Conservation (phyloP, 2,113 vertebrate genomes). For the Charina bottae region DNA sequence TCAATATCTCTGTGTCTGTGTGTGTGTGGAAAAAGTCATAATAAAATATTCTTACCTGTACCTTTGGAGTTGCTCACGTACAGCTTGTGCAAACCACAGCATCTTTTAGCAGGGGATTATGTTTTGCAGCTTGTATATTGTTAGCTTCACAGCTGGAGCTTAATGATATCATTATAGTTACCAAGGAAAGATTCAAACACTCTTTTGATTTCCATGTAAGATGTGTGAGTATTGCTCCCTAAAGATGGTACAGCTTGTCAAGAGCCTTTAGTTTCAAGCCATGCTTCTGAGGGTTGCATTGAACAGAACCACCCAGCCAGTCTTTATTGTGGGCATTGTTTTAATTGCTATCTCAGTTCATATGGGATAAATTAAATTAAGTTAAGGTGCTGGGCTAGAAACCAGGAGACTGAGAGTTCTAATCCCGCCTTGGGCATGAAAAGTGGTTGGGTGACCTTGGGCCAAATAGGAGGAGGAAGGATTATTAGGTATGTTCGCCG, state of each 20-base stretch:
- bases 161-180: conserved; percentile 11
- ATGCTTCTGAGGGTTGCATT: not conserved
- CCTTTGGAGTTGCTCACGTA: not conserved
- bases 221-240: not conserved
- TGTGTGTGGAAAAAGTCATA: not conserved
- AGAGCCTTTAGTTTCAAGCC: conserved; percentile 9
- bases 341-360: no score
- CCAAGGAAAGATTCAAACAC: conserved; percentile 14
- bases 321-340: not conserved
- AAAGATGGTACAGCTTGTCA: conserved; percentile 1
- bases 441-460: no score
- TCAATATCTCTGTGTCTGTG: not conserved
- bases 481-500: no score
- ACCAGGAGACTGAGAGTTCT: no score
- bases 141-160: not conserved
- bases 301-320: not conserved
- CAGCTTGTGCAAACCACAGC: not conserved
- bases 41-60: not conserved
- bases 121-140: not conserved
- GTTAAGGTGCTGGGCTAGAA: no score
- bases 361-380: no score
- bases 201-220: conserved; percentile 11
- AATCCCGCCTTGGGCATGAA: no score
- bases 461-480: no score
- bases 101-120: conserved; percentile 9